These are phyloP conservation scores for Amiota minor DNA, from an alignment of 2,888 invertebrate genomes.

Conservation along the genomic window DNA sequence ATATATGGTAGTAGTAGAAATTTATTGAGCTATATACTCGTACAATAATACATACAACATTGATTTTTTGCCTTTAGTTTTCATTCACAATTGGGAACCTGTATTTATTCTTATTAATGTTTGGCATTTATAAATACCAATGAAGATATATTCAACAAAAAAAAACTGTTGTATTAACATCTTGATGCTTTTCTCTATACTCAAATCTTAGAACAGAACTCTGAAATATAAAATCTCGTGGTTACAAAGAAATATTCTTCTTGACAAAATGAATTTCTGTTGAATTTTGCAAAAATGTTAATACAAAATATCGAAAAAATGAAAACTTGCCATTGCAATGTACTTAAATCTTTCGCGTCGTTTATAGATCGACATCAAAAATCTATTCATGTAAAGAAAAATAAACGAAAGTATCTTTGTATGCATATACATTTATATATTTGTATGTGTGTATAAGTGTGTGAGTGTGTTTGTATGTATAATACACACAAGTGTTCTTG, in stretches of 20 bases:
- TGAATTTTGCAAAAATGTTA: too few relatives aligned
- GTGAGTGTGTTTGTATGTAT: background rate
- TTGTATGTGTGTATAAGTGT: background rate
- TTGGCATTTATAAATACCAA: conserved; percentile 61
- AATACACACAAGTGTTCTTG: conserved; percentile 14
- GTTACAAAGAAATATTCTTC: too few relatives aligned
- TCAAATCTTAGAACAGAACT: too few relatives aligned
- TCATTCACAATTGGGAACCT: background rate
- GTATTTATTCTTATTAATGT: conserved; percentile 43
- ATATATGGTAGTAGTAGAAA: too few relatives aligned
- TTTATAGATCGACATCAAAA: too few relatives aligned
- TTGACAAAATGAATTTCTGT: too few relatives aligned
- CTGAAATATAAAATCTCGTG: too few relatives aligned
- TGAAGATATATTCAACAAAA: conserved; percentile 45
- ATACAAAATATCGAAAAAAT: too few relatives aligned
- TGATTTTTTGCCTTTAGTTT: background rate
- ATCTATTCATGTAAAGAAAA: background rate
- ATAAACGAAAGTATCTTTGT: background rate
- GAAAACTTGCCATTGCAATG: background rate
- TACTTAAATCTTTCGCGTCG: background rate
- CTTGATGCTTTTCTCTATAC: too few relatives aligned
- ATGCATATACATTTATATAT: background rate
- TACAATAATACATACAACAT: too few relatives aligned
- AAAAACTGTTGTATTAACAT: conserved; percentile 33
- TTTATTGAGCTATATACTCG: too few relatives aligned